Base-by-base conservation (phyloP, 2,113 vertebrate species). In the Cryptoleucopteryx plumbea region DNA sequence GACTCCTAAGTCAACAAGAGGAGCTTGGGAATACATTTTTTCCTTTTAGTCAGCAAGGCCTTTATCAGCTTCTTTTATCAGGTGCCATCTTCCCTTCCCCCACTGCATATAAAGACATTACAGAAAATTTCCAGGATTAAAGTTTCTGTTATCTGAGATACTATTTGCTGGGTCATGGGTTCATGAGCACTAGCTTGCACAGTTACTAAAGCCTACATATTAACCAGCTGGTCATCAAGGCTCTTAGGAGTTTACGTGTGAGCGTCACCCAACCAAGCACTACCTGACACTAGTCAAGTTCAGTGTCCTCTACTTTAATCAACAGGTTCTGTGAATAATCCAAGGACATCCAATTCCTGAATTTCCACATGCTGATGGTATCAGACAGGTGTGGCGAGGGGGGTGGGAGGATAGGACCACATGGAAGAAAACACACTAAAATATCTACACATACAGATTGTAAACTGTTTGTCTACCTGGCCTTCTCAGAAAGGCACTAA, bases 161-260 rank as follows among this genome's bases (percentile, higher is more conserved):
- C 11, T 90, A 14, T 86, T 93, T 77, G 70, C 40, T 79, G n/a
- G 77, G 72, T 66, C 81, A 71, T 9, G 34, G 38, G 83, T 73
- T 55, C 50, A 67, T 2, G n/a, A 92, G 29, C 82, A 14, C 25
- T 22, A 48, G 50, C 48, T 43, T 77, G 63, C 56, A 73, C 43
- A 90, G 59, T 18, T 97, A 92, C 71, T 53, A 21, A 86, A 74
- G 63, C 25, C 90, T 89, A 82, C 56, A 86, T 25, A 96, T 94
- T 96, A 96, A 95, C 96, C 67, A 94, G n/a, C 11, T 40, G 16
- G 71, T 50, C 85, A 92, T 65, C 86, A 71, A 32, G 18, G 86
- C 73, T n/a, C 48, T 61, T 55, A 34, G 62, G 63, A 70, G 2
- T 45, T 90, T 17, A 63, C 3, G 1, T 10, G 1, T 4, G 34